phyloP scores from a whole-genome alignment of 53 echinoderm and acorn worm species.

The Crossaster papposus region DNA sequence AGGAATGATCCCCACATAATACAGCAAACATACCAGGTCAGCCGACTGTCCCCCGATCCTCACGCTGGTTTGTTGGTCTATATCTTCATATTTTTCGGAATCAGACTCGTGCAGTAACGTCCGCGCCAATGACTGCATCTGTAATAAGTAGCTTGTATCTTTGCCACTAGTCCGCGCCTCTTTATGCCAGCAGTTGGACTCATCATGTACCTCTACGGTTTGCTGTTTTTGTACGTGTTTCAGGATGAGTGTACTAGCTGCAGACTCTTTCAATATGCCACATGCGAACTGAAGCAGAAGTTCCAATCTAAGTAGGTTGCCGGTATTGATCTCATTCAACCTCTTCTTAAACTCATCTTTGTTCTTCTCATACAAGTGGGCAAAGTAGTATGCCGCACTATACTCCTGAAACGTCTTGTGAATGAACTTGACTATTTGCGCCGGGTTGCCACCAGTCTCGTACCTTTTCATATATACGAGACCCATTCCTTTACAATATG shows the following conservation, averaged over 20 bases:
- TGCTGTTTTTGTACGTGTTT: background rate
- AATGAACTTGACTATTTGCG: background rate
- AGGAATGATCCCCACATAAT: too few relatives aligned
- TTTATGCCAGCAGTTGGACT: too few relatives aligned
- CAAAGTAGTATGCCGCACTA: background rate
- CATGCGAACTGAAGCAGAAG: slow-evolving; percentile 3
- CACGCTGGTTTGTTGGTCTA: background rate
- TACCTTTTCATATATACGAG: background rate
- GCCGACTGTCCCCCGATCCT: too few relatives aligned
- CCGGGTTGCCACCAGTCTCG: background rate
- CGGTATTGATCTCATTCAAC: background rate
- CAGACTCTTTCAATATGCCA: background rate
- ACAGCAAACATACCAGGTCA: too few relatives aligned
- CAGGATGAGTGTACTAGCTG: background rate
- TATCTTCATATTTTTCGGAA: background rate
- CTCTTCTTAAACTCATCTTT: background rate
- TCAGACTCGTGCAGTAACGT: background rate
- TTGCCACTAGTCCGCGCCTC: too few relatives aligned
- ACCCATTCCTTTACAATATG: background rate
- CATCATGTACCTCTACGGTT: too few relatives aligned
- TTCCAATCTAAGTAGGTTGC: background rate
- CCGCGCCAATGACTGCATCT: background rate
- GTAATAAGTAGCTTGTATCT: too few relatives aligned
- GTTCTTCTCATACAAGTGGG: background rate
- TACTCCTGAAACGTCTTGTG: slow-evolving; percentile 29